Conservation (phyloP, 1,140 invertebrate species). For the Odontomachus brunneus region DNA sequence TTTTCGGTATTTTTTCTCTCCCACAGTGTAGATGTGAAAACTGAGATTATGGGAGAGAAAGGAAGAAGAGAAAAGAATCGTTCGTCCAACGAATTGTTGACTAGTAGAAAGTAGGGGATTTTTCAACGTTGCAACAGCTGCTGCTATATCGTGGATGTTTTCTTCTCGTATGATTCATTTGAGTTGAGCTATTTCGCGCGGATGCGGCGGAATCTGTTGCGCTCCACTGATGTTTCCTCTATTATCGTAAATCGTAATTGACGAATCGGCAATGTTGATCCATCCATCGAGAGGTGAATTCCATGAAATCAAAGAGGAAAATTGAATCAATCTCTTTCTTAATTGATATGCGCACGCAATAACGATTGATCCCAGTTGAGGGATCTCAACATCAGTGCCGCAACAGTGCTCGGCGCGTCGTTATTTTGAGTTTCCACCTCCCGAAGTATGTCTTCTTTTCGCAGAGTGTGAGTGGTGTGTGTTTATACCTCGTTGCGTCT, state of each 20-base stretch:
- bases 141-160: constrained; percentile 50
- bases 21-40: neutral
- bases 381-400: too few relatives aligned
- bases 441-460: constrained; percentile 67
- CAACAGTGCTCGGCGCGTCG: constrained; percentile 65
- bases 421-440: constrained; percentile 59
- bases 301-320: too few relatives aligned
- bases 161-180: constrained; percentile 30
- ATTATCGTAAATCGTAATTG: neutral
- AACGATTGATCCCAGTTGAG: neutral
- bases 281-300: too few relatives aligned
- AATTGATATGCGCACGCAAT: neutral
- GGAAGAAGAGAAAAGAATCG: constrained; percentile 61
- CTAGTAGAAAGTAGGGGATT: constrained; percentile 33
- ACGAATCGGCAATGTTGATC: too few relatives aligned
- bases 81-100: constrained; percentile 59
- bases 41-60: too few relatives aligned
- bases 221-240: neutral
- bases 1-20: too few relatives aligned
- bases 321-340: too few relatives aligned
- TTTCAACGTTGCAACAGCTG: constrained; percentile 58
- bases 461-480: constrained; percentile 80
- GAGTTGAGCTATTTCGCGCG: constrained; percentile 58
- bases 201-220: constrained; percentile 66
- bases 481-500: constrained; percentile 68